Evolutionary conservation across 64 coral and sea anemone genomes (phyloP), one percentile per base, ranked within the genome.

Genomic region (Montipora capricornis): DNA sequence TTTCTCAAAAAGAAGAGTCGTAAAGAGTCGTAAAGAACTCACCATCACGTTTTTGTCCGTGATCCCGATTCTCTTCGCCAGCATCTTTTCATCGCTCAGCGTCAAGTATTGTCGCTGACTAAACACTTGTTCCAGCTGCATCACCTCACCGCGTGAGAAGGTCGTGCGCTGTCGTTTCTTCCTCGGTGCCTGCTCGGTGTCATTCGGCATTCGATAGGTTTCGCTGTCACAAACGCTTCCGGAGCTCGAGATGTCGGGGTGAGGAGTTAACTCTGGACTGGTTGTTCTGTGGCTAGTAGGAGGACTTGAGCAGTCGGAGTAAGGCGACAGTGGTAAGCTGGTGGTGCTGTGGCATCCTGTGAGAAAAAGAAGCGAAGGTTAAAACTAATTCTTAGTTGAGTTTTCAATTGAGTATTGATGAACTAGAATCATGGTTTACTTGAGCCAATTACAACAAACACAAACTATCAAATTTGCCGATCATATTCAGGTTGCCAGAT

Each of bases 101-200:
- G 19, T 49, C 75, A 77, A 77, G 49, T 77, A 77, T 77, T 47
- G 75, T 46, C 44, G 75, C 46, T 46, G 37, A 3, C 12, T 48
- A 46, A 47, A 77, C 44, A 13, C 75, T 47, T 24, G 44, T 17
- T 77, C 75, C 75, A 77, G 75, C 13, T 77, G 14, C 75, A 20
- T 37, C 75, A 77, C 75, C 7, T 77, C 75, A 15, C 16, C 19
- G 3, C 15, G 46, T 46, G 75, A 77, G 75, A 77, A 77, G 12
- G 75, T 77, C 14, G 75, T 77, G 3, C 75, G 78, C 78, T 80
- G 78, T 29, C 52, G 52, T 20, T 80, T 80, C 49, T 80, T 37
- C 7, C 20, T 80, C 78, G 78, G 7, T 3, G 8, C 1, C 78
- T 80, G 49, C 19, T 80, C 78, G 6, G 78, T 57, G 13, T 80